These are phyloP conservation scores for Heliothis peltigera DNA, from an alignment of 2,888 invertebrate species.

Conservation along the genomic window DNA sequence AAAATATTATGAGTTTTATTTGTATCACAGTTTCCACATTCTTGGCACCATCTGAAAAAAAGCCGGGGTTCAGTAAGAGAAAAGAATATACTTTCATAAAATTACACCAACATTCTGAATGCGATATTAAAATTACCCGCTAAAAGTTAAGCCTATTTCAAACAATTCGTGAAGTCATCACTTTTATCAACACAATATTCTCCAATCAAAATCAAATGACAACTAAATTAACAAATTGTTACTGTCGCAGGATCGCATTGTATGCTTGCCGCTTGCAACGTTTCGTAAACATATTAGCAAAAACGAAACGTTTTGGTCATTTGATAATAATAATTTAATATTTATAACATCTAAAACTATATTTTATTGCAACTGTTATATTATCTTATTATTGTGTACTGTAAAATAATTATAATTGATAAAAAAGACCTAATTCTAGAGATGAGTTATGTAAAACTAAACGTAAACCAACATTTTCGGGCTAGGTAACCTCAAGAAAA, in stretches of 20 bases:
- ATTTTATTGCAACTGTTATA: too few relatives aligned
- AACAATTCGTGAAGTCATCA: constrained; percentile 43
- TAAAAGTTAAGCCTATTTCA: constrained; percentile 54
- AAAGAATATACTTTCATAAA: background rate
- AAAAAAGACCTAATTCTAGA: background rate
- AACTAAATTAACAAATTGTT: constrained; percentile 16
- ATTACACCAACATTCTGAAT: too few relatives aligned
- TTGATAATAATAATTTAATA: background rate
- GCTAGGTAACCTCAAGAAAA: constrained; percentile 13
- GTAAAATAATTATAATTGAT: background rate
- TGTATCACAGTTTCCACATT: constrained; percentile 70
- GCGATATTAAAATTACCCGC: constrained; percentile 57
- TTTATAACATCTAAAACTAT: too few relatives aligned
- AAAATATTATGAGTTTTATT: constrained; percentile 47
- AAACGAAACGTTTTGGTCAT: constrained; percentile 28
- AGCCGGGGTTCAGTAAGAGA: constrained; percentile 10
- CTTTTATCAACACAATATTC: constrained; percentile 7
- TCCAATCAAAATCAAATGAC: constrained; percentile 55
- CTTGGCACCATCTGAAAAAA: constrained; percentile 74
- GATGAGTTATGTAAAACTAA: background rate
- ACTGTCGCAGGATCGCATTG: constrained; percentile 1
- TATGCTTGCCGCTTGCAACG: constrained; percentile 3
- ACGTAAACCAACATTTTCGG: background rate
- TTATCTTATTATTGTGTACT: too few relatives aligned
- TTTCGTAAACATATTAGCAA: background rate